These are phyloP conservation scores for Heliconius sara DNA, from an alignment of 2,888 invertebrate genomes.

Conservation along the genomic window DNA sequence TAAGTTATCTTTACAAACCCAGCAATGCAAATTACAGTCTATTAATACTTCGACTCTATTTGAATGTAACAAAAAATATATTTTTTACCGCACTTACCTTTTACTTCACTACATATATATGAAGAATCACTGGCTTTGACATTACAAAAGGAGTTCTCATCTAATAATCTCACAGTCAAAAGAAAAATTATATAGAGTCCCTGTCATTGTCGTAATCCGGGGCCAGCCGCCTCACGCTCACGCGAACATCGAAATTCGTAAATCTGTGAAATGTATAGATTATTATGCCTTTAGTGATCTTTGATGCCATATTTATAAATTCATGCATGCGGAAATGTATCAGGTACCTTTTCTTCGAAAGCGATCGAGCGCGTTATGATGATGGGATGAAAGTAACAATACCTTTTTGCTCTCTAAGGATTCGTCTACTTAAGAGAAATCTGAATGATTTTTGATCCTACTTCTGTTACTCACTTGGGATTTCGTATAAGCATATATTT, in stretches of 20 bases:
- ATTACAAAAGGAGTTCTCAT: conserved; percentile 43
- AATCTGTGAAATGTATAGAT: conserved; percentile 50
- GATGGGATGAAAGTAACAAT: conserved; percentile 20
- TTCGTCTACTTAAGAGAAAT: conserved; percentile 7
- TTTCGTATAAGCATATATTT: neutral
- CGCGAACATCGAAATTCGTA: conserved; percentile 50
- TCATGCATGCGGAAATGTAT: conserved; percentile 38
- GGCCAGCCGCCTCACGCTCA: conserved; percentile 40
- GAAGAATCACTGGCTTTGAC: conserved; percentile 42
- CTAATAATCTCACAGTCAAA: conserved; percentile 48
- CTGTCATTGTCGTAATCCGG: conserved; percentile 38
- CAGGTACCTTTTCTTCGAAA: conserved; percentile 32
- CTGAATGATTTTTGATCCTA: conserved; percentile 10
- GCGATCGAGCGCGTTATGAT: conserved; percentile 29
- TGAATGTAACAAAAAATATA: no score
- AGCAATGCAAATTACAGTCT: no score
- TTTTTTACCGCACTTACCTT: neutral
- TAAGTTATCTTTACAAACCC: no score
- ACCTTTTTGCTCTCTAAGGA: conserved; percentile 12
- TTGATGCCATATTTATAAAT: conserved; percentile 39
- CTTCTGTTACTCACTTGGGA: neutral
- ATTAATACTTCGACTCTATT: no score
- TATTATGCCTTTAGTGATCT: conserved; percentile 44
- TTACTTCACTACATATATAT: conserved; percentile 19
- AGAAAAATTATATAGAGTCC: conserved; percentile 44